Evolutionary conservation across 2,888 invertebrate genomes (phyloP), one percentile per base, ranked within the genome.

Genomic region (Scotopteryx bipunctaria): DNA sequence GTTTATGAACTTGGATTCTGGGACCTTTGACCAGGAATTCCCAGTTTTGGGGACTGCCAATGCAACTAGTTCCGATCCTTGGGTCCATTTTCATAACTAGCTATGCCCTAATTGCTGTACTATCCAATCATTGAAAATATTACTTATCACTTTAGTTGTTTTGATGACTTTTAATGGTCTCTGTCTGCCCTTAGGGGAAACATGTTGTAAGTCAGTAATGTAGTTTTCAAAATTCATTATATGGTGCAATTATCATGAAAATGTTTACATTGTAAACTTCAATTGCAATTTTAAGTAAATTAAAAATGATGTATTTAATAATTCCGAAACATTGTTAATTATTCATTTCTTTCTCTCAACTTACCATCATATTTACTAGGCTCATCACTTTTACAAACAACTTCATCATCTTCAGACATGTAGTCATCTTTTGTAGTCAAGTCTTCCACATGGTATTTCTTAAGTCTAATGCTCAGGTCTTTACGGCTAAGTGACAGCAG

Each of bases 311-410:
- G 19, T 33, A 51, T n/a, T 13, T 32, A 13, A 33, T 25, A 15
- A 40, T 13, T 41, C 5, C 13, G 11, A 44, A 27, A 40, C 11
- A 16, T 36, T 36, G 13, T 15, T 6, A 5, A 11, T 21, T 13
- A 5, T n/a, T 5, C 17, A 29, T 38, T 13, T 38, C 11, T 27
- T 11, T 2, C 3, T 4, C 27, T 14, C n/a, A 15, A 63, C 54
- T 69, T 71, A 89, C 89, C 82, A 68, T 89, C 81, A 76, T 89
- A 90, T 85, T 89, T 90, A 57, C 82, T 86, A 15, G 65, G 73
- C 54, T 86, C 87, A 8, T 61, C 51, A 14, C n/a, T 32, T 43
- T 72, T 43, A 23, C 19, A 64, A n/a, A 57, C 42, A 4, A 67
- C 62, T 4, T 69, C 71, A 32, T 69, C 69, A 15, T 68, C 71